Conservation (phyloP, 1,140 invertebrate species). For the Drosophila prosaltans region DNA sequence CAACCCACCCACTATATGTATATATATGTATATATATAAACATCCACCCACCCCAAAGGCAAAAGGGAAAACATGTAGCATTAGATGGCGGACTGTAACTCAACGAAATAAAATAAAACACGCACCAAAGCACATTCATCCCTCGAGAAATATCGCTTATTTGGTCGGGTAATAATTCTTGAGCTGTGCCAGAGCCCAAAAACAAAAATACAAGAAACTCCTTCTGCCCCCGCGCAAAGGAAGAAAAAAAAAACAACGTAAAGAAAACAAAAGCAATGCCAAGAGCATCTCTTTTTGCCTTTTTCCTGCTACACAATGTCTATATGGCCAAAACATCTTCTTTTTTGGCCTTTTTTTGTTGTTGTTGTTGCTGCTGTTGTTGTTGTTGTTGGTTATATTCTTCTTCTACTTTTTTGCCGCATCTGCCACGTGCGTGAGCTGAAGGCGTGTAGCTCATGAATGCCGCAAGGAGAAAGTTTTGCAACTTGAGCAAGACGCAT, state of each 20-base stretch:
- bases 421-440: conserved; percentile 69
- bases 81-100: conserved; percentile 79
- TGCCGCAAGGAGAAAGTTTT: conserved; percentile 79
- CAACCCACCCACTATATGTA: conserved; percentile 9
- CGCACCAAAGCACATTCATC: conserved; percentile 83
- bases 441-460: conserved; percentile 49
- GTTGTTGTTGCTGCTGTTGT: too few relatives aligned
- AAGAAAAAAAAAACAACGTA: not conserved
- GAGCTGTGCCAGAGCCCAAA: conserved; percentile 50
- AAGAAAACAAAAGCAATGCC: conserved; percentile 60
- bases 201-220: conserved; percentile 35
- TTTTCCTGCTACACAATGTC: conserved; percentile 16
- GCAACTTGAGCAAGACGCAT: conserved; percentile 68
- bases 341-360: not conserved
- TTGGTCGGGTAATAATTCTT: conserved; percentile 83
- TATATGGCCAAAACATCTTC: conserved; percentile 15
- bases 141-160: conserved; percentile 83
- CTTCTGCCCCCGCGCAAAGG: conserved; percentile 11
- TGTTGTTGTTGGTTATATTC: not conserved
- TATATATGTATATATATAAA: not conserved
- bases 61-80: conserved; percentile 56
- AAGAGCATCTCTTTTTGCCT: conserved; percentile 60
- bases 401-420: conserved; percentile 39
- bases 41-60: conserved; percentile 43
- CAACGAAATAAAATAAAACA: conserved; percentile 83